Percentiles rank a stretch among this genome's conserved stretches.
Conservation (phyloP, 2,888 invertebrate genomes). For the Cordilura impudica region DNA sequence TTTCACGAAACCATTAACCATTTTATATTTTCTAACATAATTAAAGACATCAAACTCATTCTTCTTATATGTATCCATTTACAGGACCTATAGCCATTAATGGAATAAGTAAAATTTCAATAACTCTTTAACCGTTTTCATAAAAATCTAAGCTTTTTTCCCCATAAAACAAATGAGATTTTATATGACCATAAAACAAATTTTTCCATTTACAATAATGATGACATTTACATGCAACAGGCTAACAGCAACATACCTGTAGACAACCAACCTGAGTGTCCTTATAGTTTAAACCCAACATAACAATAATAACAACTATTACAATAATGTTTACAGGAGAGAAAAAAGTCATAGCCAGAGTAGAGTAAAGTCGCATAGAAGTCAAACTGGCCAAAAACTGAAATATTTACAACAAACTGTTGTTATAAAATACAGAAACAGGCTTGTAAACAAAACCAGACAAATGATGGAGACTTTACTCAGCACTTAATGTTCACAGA, state of each 20-base stretch:
- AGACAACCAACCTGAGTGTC: conserved; percentile 11
- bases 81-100: too few relatives aligned
- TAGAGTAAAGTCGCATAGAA: conserved; percentile 5
- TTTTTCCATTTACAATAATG: conserved; percentile 52
- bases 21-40: too few relatives aligned
- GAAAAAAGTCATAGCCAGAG: not conserved
- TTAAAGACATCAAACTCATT: too few relatives aligned
- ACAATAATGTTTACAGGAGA: not conserved
- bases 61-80: too few relatives aligned
- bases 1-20: too few relatives aligned
- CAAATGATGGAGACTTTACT: conserved; percentile 50
- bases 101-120: too few relatives aligned
- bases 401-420: not conserved
- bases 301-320: conserved; percentile 2
- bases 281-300: conserved; percentile 28
- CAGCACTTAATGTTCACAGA: conserved; percentile 40
- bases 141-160: too few relatives aligned
- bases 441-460: conserved; percentile 51
- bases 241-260: conserved; percentile 32
- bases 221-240: conserved; percentile 62
- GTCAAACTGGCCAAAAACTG: conserved; percentile 24
- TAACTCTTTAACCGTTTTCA: too few relatives aligned
- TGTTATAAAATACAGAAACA: conserved; percentile 21
- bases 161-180: conserved; percentile 14
- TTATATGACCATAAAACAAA: conserved; percentile 40